A percentile compares a stretch with the other conserved stretches of the same genome.
Evolutionary conservation across 1,140 invertebrate species (phyloP).

Genomic region (Plodia interpunctella): DNA sequence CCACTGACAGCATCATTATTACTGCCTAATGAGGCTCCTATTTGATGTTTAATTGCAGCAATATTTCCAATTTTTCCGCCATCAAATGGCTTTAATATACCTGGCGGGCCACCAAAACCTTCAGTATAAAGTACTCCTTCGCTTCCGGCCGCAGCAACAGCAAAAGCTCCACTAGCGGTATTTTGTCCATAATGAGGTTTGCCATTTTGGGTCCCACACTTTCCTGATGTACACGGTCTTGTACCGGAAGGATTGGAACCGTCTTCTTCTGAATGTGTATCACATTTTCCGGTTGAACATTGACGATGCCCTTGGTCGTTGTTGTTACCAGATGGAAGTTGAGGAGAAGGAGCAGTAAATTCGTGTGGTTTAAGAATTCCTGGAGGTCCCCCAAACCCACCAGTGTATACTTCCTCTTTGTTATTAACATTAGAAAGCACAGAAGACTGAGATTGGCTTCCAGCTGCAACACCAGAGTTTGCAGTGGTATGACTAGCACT

Average conservation of each 20-base stretch:
- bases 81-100: slow-evolving; percentile 55
- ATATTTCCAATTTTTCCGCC: slow-evolving; percentile 27
- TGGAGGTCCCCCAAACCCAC: slow-evolving; percentile 31
- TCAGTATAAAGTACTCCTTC: slow-evolving; percentile 53
- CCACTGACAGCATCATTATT: neutral
- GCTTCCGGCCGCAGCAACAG: slow-evolving; percentile 29
- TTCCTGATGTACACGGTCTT: slow-evolving; percentile 22
- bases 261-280: neutral
- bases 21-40: neutral
- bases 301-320: neutral
- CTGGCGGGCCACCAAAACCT: slow-evolving; percentile 62
- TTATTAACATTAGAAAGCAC: neutral
- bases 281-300: slow-evolving; percentile 14
- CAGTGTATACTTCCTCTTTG: slow-evolving; percentile 25
- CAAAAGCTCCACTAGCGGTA: slow-evolving; percentile 17
- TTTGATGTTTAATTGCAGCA: slow-evolving; percentile 1
- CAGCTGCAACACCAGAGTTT: neutral
- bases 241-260: neutral
- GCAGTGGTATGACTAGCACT: neutral
- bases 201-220: slow-evolving; percentile 12
- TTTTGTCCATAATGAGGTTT: neutral
- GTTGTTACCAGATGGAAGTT: neutral
- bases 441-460: neutral
- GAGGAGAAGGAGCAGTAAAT: slow-evolving; percentile 2
- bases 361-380: slow-evolving; percentile 27